Evolutionary conservation across 2,888 invertebrate species (phyloP), one percentile per base, ranked within the genome.

Genomic region (Nemoura dubitans): DNA sequence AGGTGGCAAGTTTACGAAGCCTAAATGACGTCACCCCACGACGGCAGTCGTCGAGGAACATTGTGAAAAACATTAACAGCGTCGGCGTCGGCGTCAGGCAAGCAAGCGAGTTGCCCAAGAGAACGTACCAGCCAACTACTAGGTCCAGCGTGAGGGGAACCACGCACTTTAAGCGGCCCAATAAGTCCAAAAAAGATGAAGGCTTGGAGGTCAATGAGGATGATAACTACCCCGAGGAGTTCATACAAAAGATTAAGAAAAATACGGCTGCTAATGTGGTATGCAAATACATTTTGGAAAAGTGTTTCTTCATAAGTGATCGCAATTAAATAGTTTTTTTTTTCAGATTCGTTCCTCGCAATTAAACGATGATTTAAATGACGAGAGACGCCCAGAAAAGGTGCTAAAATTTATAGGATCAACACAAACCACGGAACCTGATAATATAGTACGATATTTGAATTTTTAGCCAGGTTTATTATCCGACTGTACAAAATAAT

Each of bases 161-260:
- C 5, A 30, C n/a, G 7, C 10, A 28, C 26, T 36, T 14, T 42
- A 26, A 16, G 42, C 26, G 84, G 25, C 16, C 76, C 10, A 76
- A 28, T 28, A 25, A 27, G 29, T 21, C 84, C 14, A 84, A 76
- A 76, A 84, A 84, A 59, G 29, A 59, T n/a, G 59, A 59, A 5
- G 84, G n/a, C 10, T 59, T 76, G 59, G 84, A 84, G 2, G 59
- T 84, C 28, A 28, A 84, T 28, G 84, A 84, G 14, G 84, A 84
- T 84, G 84, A 84, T 27, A 84, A 84, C 84, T 84, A 84, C 29
- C 84, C 84, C 26, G 59, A 76, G 14, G 84, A 84, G 16, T 84
- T 84, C 29, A 27, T 84, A 5, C 1, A 84, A 76, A 84, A 84
- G 29, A 84, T 84, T 21, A 43, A 59, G 59, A 43, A 84, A 84